Evolutionary conservation across 2,113 vertebrate species (phyloP), one percentile per base, ranked within the genome.

Genomic region (Neofelis nebulosa): DNA sequence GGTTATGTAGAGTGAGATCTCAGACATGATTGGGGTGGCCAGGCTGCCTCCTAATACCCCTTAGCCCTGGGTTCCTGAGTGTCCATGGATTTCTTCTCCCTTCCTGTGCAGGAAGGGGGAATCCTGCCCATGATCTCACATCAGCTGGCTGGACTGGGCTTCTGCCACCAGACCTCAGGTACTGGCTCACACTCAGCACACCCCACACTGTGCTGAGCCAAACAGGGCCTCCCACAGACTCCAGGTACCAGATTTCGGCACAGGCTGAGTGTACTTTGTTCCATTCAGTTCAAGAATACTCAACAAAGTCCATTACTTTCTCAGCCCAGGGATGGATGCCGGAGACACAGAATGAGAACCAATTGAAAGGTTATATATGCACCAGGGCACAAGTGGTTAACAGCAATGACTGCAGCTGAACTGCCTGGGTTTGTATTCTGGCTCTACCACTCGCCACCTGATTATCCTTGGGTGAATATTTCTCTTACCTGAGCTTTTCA

Each of bases 141-240:
- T 93, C 25, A 73, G 36, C 48, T 90, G 31, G 25, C 14, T 19
- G 2, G 16, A 29, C 29, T 63, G 57, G 13, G 65, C 31, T 90
- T 92, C 79, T 76, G 41, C 36, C 18, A 1, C n/a, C 48, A 52
- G 38, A 7, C n/a, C 74, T 41, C 63, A 55, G 68, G 18, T 55
- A 79, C 79, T 55, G 25, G 33, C 41, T 88, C 66, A 23, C 57
- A 48, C 36, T 93, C 57, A 31, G 31, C 19, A 82, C 63, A 52
- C 95, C 57, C 36, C 21, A 41, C 25, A 73, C 27, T 38, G 48
- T 25, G 11, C 36, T 82, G 91, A 89, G 71, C 33, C 82, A 65
- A 92, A 68, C 3, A 48, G 31, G 87, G 63, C 52, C 65, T 98
- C 52, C 65, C 41, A 33, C 52, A 92, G 86, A 76, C 69, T 92